Percentiles rank a stretch among this genome's conserved stretches.
phyloP scores from a whole-genome alignment of 2,888 invertebrate genomes.

The Hyalella azteca region DNA sequence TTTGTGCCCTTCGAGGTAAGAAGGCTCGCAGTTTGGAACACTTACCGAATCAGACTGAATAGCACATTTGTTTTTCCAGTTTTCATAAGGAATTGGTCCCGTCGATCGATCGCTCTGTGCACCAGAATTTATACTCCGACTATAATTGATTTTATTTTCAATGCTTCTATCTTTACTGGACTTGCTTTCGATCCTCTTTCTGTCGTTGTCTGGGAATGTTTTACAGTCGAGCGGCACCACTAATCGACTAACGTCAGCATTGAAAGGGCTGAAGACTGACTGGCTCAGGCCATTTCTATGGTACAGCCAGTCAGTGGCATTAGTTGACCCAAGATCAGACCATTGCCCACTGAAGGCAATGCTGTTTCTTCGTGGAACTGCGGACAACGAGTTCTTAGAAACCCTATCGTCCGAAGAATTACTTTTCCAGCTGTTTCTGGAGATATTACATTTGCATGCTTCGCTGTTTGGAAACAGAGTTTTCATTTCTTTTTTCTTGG shows the following conservation, averaged over 20 bases:
- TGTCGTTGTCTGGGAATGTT: background rate
- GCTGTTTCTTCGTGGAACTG: slow-evolving; percentile 24
- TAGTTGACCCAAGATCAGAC: slow-evolving; percentile 27
- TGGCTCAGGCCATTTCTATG: slow-evolving; percentile 20
- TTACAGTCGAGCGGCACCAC: background rate
- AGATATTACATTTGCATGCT: background rate
- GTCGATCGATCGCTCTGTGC: background rate
- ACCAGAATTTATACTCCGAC: too few relatives aligned
- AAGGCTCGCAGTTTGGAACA: background rate
- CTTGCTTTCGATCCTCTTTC: background rate
- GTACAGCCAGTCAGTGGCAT: slow-evolving; percentile 29
- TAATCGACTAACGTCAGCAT: background rate
- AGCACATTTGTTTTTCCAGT: background rate
- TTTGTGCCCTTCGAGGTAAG: background rate
- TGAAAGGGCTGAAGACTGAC: slow-evolving; percentile 6
- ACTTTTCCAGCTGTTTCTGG: slow-evolving; percentile 6
- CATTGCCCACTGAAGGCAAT: slow-evolving; percentile 21
- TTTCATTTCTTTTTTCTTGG: background rate
- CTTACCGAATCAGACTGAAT: background rate
- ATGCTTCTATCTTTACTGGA: background rate
- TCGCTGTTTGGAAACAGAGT: background rate
- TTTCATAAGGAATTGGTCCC: slow-evolving; percentile 12
- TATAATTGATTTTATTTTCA: background rate
- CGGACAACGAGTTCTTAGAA: background rate
- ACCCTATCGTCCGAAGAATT: background rate